A percentile compares a stretch with the other conserved stretches of the same genome.
Conservation (phyloP, 2,888 invertebrate species). For the Ariolimax columbianus region DNA sequence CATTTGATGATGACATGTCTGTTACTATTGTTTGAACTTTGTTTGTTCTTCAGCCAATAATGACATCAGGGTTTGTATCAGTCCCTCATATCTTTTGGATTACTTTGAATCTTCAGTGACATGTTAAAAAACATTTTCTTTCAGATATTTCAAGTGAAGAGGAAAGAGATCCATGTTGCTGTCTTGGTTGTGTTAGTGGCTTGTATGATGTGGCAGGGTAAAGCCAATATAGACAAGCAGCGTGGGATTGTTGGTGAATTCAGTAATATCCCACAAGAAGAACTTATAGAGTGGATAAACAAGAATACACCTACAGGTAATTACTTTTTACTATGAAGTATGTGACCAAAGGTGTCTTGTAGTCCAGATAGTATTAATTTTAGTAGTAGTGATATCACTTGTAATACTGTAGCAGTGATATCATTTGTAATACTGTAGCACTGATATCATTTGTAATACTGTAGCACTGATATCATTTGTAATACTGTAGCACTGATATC, state of each 20-base stretch:
- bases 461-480: too few species aligned
- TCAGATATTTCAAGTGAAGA: conserved; percentile 78
- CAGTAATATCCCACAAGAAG: conserved; percentile 86
- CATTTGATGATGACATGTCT: too few species aligned
- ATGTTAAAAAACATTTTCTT: background rate
- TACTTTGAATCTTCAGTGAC: background rate
- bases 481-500: too few species aligned
- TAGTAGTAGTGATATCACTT: too few species aligned
- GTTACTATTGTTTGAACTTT: too few species aligned
- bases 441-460: too few species aligned
- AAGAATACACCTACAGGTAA: conserved; percentile 81
- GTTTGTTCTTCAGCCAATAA: too few species aligned
- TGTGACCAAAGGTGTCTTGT: background rate
- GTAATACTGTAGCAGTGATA: too few species aligned
- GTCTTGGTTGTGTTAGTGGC: conserved; percentile 81
- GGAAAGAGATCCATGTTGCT: conserved; percentile 78
- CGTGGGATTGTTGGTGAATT: conserved; percentile 82
- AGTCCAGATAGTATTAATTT: too few species aligned
- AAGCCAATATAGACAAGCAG: conserved; percentile 80
- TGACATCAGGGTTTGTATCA: too few species aligned
- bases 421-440: too few species aligned
- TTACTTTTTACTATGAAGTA: background rate
- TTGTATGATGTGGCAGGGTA: conserved; percentile 82
- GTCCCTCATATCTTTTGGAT: too few species aligned
- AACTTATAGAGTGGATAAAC: conserved; percentile 88